phyloP scores from a whole-genome alignment of 1,140 invertebrate species.

The Ptiloglossa arizonensis region DNA sequence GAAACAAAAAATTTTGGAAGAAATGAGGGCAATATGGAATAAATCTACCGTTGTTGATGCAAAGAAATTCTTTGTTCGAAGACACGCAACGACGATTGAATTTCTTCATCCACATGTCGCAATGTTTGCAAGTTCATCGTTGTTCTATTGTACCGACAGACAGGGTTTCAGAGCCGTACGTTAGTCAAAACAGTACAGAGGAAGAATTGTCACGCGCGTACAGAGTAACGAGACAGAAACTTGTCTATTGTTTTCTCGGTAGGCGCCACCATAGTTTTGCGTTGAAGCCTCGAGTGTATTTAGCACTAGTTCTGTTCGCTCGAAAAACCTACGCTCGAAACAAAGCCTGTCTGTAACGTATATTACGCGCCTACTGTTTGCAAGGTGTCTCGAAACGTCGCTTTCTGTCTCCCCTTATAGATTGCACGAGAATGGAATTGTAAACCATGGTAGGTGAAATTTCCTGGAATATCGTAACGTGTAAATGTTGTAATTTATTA shows the following conservation, averaged over 20 bases:
- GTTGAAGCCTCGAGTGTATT: conserved; percentile 2
- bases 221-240: conserved; percentile 37
- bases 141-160: background rate
- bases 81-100: no score
- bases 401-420: background rate
- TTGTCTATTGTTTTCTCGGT: conserved; percentile 32
- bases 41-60: no score
- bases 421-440: conserved; percentile 12
- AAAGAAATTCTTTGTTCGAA: no score
- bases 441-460: no score
- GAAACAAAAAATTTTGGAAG: no score
- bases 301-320: background rate
- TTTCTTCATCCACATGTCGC: no score
- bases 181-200: background rate
- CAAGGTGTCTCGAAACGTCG: background rate
- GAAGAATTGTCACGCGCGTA: conserved; percentile 1
- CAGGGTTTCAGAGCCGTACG: no score
- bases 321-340: conserved; percentile 31
- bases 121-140: background rate
- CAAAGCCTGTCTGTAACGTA: conserved; percentile 20
- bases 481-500: conserved; percentile 12
- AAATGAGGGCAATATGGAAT: no score
- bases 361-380: conserved; percentile 18
- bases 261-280: conserved; percentile 38
- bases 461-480: no score